Conservation (phyloP, 2,888 invertebrate genomes). For the Seladonia tumulorum region DNA sequence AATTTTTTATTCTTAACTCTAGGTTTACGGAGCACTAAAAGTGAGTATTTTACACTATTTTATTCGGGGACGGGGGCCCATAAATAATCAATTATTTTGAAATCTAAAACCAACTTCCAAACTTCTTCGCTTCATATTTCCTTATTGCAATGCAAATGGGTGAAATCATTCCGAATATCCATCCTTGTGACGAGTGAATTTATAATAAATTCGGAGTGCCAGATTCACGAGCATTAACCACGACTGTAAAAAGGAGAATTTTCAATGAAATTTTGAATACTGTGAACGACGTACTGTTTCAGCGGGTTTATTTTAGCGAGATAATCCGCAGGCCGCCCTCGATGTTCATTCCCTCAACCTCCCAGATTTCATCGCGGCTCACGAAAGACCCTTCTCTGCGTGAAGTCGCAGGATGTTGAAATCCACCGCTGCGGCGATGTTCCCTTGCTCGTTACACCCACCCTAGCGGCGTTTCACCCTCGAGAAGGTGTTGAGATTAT, state of each 20-base stretch:
- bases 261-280: background rate
- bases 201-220: too few relatives aligned
- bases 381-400: slow-evolving; percentile 41
- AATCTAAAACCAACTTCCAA: too few relatives aligned
- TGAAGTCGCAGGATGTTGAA: slow-evolving; percentile 52
- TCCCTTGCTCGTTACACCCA: slow-evolving; percentile 56
- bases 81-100: too few relatives aligned
- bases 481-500: slow-evolving; percentile 55
- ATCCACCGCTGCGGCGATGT: slow-evolving; percentile 50
- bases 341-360: slow-evolving; percentile 42
- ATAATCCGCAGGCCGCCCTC: slow-evolving; percentile 33
- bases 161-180: too few relatives aligned
- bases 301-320: slow-evolving; percentile 21
- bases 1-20: background rate
- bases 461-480: slow-evolving; percentile 45
- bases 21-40: too few relatives aligned
- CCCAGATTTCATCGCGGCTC: slow-evolving; percentile 41
- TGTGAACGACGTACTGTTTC: background rate
- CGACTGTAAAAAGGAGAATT: background rate
- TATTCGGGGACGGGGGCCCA: too few relatives aligned
- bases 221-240: background rate
- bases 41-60: too few relatives aligned
- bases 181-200: too few relatives aligned
- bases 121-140: too few relatives aligned
- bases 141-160: too few relatives aligned